Evolutionary conservation across 1,140 invertebrate species (phyloP), one percentile per base, ranked within the genome.

Genomic region (Trichonephila clavata): DNA sequence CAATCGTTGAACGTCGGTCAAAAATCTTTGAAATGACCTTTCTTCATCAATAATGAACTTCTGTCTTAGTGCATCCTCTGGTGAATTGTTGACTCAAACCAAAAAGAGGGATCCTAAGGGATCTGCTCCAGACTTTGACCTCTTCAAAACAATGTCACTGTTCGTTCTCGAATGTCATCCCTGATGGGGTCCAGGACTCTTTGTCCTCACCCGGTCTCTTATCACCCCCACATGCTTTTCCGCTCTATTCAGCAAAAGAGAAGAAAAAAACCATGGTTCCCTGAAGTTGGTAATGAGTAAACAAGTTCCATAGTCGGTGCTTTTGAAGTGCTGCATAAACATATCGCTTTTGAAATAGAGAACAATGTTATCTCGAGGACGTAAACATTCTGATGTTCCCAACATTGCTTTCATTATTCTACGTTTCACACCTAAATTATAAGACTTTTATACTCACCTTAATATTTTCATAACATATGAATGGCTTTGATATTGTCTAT

Each of bases 71-170:
- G 43, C 8, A 10, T 50, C 6, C 5, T 50, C 50, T 50, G 0
- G n/a, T 14, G 21, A 24, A 14, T 24, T 39, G 83, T 59, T 43
- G 81, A 50, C 21, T 60, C 21, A 59, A 84, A 84, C 83, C 83
- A 50, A 84, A 84, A 27, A 77, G 32, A 77, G 71, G 27, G 21
- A 18, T 24, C 71, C 16, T 13, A 16, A 39, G 71, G 71, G 83
- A 60, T 84, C 24, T 27, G 83, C 71, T 24, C 32, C 27, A 18
- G 71, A 18, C 27, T 39, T 77, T 77, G 83, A 84, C 57, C 83
- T 39, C 71, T 5, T 50, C 50, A 27, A 84, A 84, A 84, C 83
- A 84, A 84, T 84, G 83, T 84, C 83, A 84, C 83, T 84, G 71
- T n/a, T 59, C 43, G 50, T 84, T 84, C 43, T 59, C 83, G 43